Evolutionary conservation across 2,797 vertebrate genomes (phyloP), one percentile per base, ranked within the genome.

Genomic region (Podarcis siculus): DNA sequence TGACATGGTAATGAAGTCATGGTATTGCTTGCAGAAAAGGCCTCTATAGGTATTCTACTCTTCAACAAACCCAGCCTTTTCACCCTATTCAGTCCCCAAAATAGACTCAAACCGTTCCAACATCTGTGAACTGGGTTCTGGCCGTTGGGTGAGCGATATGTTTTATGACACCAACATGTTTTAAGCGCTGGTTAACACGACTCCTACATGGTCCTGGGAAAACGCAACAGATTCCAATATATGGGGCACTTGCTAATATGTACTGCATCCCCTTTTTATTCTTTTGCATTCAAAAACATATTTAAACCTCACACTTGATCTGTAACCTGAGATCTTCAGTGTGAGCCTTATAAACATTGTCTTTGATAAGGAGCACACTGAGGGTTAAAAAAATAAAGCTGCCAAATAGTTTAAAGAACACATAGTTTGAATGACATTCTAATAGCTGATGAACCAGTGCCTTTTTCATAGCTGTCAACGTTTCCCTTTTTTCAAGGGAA

Each of bases 1-100:
- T 98, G 98, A 98, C 98, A 98, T 98, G 98, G 98, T 98, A 98
- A 99, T 98, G 98, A 98, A 98, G 97, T 97, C 96, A 96, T 96
- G 95, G 95, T 96, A 95, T 93, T 93, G 96, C 96, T 96, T 95
- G 94, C 95, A 97, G 96, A 97, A 98, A 98, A 97, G 97, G 92
- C 95, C 96, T 93, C 96, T 94, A 94, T 94, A 94, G 96, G 97
- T 96, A 96, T 96, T 96, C 97, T 95, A 95, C 95, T 95, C 96
- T 95, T 94, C 82, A 94, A 96, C 96, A 97, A 96, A 96, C 92
- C 95, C 97, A 96, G 95, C 95, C 96, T 96, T 97, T 96, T 95
- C 96, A 96, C 96, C 96, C 96, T 94, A 93, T 92, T 93, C 96
- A 97, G 94, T 95, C 96, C 96, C 95, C 95, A 94, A 97, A 97